Conservation (phyloP, 2,113 vertebrate genomes). For the Semnornis frantzii region DNA sequence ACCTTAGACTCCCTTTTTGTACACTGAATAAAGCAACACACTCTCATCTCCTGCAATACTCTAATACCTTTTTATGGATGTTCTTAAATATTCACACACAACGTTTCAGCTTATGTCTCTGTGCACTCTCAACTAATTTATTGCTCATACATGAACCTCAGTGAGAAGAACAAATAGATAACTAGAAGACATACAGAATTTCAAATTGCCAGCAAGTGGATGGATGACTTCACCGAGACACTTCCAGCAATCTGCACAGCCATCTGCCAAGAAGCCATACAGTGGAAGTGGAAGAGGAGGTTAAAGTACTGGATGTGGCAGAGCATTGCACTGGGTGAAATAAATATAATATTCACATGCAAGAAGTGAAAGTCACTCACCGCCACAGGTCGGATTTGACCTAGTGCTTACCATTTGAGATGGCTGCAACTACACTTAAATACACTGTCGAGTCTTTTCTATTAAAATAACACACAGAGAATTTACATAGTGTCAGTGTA, state of each 20-base stretch:
- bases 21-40: neutral
- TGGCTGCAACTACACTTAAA: neutral
- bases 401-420: neutral
- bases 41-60: neutral
- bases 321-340: neutral
- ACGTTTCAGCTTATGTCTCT: neutral
- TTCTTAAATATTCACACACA: neutral
- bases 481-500: neutral
- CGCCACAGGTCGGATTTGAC: neutral
- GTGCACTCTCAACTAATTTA: slow-evolving; percentile 27
- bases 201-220: neutral
- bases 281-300: neutral
- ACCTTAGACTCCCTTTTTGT: neutral
- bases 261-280: neutral
- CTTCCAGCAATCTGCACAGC: neutral
- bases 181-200: slow-evolving; percentile 4
- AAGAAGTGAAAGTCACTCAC: neutral
- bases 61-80: neutral
- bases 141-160: neutral
- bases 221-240: neutral
- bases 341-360: neutral
- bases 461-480: neutral
- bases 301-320: neutral
- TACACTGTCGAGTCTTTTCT: neutral
- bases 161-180: neutral